A percentile compares a stretch with the other conserved stretches of the same genome.
Evolutionary conservation across 2,888 invertebrate genomes (phyloP).

Genomic region (Cremastinae sp.): DNA sequence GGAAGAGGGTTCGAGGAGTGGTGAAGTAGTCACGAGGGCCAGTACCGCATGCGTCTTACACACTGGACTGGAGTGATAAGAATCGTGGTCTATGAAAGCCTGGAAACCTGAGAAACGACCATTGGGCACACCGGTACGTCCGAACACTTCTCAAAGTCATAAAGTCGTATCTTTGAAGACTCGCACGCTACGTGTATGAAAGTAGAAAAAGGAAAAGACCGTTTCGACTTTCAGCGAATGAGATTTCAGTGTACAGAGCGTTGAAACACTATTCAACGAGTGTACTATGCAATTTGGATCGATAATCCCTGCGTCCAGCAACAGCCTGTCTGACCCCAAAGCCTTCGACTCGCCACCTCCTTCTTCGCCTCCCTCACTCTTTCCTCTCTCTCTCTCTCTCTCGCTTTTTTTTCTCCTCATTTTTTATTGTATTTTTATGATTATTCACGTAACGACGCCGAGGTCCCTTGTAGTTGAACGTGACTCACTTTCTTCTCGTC

Average conservation of each 20-base stretch:
- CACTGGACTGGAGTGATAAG: constrained; percentile 68
- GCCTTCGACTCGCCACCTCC: constrained; percentile 34
- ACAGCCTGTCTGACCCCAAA: constrained; percentile 47
- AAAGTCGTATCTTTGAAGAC: background rate
- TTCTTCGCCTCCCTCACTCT: constrained; percentile 37
- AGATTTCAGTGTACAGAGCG: constrained; percentile 3
- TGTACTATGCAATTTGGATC: constrained; percentile 57
- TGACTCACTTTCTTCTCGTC: constrained; percentile 59
- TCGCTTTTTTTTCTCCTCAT: background rate
- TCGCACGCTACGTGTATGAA: background rate
- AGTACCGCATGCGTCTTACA: constrained; percentile 71
- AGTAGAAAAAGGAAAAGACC: constrained; percentile 20
- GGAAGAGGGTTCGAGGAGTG: constrained; percentile 12
- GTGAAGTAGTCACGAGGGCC: constrained; percentile 45
- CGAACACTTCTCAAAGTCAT: background rate
- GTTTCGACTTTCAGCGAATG: constrained; percentile 12
- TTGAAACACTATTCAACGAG: too few relatives aligned
- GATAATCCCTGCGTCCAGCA: constrained; percentile 61
- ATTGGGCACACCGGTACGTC: constrained; percentile 21
- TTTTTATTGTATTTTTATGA: constrained; percentile 18
- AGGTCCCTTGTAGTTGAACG: constrained; percentile 19
- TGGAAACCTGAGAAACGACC: constrained; percentile 68
- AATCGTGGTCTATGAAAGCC: constrained; percentile 66
- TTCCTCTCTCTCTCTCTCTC: constrained; percentile 4
- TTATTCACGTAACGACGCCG: constrained; percentile 13